Evolutionary conservation across 2,888 invertebrate species (phyloP), one percentile per base, ranked within the genome.

Genomic region (Drosophila prostipennis): DNA sequence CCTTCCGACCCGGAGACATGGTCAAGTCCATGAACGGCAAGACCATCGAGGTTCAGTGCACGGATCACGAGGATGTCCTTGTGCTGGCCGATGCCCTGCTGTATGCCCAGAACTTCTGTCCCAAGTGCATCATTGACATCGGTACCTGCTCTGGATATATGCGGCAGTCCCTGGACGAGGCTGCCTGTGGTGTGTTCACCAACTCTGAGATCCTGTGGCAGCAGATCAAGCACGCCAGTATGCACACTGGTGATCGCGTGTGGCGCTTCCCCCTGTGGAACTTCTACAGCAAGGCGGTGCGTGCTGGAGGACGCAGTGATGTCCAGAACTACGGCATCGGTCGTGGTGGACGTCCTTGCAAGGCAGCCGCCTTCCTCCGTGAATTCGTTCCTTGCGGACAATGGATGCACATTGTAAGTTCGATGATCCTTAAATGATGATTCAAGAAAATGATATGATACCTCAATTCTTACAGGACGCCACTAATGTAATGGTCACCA

Each of bases 211-310:
- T 94, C 13, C 89, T 96, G 13, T 96, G 94, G 94, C 92, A 94
- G 72, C 89, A 90, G 61, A 92, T 96, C 79, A 93, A 95, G 77
- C 92, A 94, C 74, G 96, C 96, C 8, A 95, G 96, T 48, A 93
- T 93, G 82, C 93, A 94, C 72, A 95, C 96, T 0, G 97, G 97
- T 0, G 97, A 97, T 89, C 92, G 97, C 29, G 93, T 97, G 1
- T 97, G 97, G 97, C 93, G 96, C 60, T 95, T 97, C 93, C 97
- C 97, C 0, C 91, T 97, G n/a, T 96, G 96, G 94, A 93, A 94
- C 48, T 95, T 94, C 89, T 97, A 95, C 90, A 93, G 93, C 45
- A 93, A 94, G 43, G 93, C 94, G 93, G 68, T 95, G 0, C 84
- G 82, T 0, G 34, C 72, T 2, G 87, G 94, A 93, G 52, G 93